phyloP scores from a whole-genome alignment of 2,797 vertebrate genomes.

The Botia almorhae region DNA sequence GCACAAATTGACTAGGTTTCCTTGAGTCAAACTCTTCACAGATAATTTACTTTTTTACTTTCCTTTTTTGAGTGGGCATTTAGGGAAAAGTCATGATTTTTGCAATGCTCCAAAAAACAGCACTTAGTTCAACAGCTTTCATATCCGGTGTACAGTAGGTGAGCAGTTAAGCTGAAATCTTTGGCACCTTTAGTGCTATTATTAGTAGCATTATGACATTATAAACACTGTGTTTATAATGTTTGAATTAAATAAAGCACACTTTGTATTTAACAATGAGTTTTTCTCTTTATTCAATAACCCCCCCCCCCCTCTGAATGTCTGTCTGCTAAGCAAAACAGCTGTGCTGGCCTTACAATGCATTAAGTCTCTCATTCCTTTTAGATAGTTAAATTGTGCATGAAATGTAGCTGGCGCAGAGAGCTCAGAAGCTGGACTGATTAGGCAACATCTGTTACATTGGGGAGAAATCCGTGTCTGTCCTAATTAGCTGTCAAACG shows the following conservation, averaged over 20 bases:
- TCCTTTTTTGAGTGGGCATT: no score
- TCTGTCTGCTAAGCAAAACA: slow-evolving; percentile 90
- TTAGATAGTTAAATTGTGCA: slow-evolving; percentile 99
- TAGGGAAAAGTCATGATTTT: background rate
- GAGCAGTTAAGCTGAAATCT: slow-evolving; percentile 85
- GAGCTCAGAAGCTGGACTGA: slow-evolving; percentile 98
- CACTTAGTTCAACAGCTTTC: slow-evolving; percentile 63
- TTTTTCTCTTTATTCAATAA: slow-evolving; percentile 59
- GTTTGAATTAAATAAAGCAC: slow-evolving; percentile 99
- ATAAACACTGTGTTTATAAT: slow-evolving; percentile 99
- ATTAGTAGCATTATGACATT: slow-evolving; percentile 89
- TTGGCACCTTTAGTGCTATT: slow-evolving; percentile 88
- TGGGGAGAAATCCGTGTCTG: slow-evolving; percentile 99
- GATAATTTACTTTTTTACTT: background rate
- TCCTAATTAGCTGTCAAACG: slow-evolving; percentile 99
- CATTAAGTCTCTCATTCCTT: slow-evolving; percentile 99
- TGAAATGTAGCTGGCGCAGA: slow-evolving; percentile 99
- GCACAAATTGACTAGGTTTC: no score
- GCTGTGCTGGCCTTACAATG: slow-evolving; percentile 99
- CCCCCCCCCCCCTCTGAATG: background rate
- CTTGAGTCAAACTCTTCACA: no score
- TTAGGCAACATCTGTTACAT: slow-evolving; percentile 99
- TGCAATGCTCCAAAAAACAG: slow-evolving; percentile 46
- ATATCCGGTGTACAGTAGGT: slow-evolving; percentile 63
- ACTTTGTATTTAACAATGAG: slow-evolving; percentile 85